Conservation (phyloP, 1,140 invertebrate species). For the Atta colombica region DNA sequence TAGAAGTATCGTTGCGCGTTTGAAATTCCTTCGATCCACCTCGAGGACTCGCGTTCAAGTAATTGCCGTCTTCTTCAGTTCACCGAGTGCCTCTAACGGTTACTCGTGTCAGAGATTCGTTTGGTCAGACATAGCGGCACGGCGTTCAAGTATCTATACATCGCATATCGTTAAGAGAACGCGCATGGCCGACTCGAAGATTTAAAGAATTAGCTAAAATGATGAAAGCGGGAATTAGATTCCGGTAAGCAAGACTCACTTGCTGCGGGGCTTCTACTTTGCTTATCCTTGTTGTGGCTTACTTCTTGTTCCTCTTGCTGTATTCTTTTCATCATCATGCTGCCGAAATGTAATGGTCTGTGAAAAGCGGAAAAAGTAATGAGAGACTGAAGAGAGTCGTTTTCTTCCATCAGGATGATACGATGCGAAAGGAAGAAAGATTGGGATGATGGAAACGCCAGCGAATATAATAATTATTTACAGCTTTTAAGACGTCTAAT, state of each 20-base stretch:
- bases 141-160: not conserved
- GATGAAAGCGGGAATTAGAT: not conserved
- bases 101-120: constrained; percentile 65
- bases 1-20: constrained; percentile 63
- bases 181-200: not conserved
- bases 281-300: constrained; percentile 24
- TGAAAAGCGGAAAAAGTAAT: constrained; percentile 1
- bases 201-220: not conserved
- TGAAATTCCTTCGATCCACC: constrained; percentile 76
- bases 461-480: constrained; percentile 38
- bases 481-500: not conserved
- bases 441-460: not conserved
- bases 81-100: constrained; percentile 43
- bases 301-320: constrained; percentile 50
- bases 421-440: not conserved
- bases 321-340: constrained; percentile 66
- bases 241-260: not conserved
- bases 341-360: constrained; percentile 70
- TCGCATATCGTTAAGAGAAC: constrained; percentile 9
- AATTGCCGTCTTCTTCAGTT: constrained; percentile 74
- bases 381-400: constrained; percentile 16
- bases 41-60: constrained; percentile 71
- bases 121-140: constrained; percentile 15
- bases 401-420: not conserved
- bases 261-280: constrained; percentile 28